Base-by-base conservation (phyloP, 2,797 vertebrate species). In the Hydrocynus forskahlii region DNA sequence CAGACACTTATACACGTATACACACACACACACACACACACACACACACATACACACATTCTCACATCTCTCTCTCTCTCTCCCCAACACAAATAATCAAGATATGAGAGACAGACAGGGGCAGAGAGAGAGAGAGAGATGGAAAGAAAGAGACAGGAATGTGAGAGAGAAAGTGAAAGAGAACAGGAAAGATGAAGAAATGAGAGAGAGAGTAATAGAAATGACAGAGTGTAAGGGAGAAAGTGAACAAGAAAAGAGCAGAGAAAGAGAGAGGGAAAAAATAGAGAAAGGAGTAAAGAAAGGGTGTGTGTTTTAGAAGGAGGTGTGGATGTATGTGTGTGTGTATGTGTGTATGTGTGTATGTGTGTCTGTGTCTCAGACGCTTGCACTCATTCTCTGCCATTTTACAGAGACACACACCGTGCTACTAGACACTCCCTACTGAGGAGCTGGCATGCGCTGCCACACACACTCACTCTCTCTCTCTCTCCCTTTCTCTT, bases 341-440 rank as follows among this genome's bases (percentile, higher is more conserved):
- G 7, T 79, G 45, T 55, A 48, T 19, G 35, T 35, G 35, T 5
- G 35, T 35, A 4, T 4, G 4, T 35, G 35, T 10, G 43, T 7
- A 45, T 45, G 43, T 45, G 43, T 45, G 43, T 45, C 43, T 79
- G 45, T 55, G 57, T 19, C 21, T 50, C 73, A 73, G 76, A 78
- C 64, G 50, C 62, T 72, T 54, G 55, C 55, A 83, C 75, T 70
- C 25, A 79, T 83, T 83, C 63, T 75, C 29, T 79, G 55, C 64
- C 74, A 59, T 69, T 83, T 59, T 63, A 57, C 29, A 75, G 64
- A 71, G 57, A 69, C 63, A 38, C 75, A 76, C 62, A 54, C 29
- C 50, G 10, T 38, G 70, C 25, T 60, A 55, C 72, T 75, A 75
- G 72, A 75, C 72, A 57, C 35, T 75, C 72, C 72, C 72, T 62